Percentiles rank a stretch among this genome's conserved stretches.
phyloP scores from a whole-genome alignment of 2,888 invertebrate species.

The Tanytarsus gracilentus region DNA sequence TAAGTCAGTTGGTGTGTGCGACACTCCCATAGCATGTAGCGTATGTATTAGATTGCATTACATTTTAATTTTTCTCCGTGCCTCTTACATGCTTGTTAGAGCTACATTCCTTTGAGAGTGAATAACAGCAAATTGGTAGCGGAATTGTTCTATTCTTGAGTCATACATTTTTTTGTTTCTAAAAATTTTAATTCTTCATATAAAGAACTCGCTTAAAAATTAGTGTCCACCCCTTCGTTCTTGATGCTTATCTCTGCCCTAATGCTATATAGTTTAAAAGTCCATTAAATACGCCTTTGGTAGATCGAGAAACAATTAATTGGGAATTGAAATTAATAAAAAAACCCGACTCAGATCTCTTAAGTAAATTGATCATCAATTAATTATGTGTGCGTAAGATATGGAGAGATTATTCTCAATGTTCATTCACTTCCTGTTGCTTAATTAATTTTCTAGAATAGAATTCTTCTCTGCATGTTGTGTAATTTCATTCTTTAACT shows the following conservation, averaged over 20 bases:
- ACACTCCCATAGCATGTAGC: constrained; percentile 4
- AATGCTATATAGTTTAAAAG: constrained; percentile 2
- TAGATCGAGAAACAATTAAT: background rate
- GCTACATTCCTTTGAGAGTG: background rate
- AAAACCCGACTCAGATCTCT: background rate
- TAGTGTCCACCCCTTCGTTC: background rate
- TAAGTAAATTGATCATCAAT: constrained; percentile 1
- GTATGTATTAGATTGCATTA: background rate
- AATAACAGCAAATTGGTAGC: too few species aligned
- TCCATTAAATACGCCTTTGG: background rate
- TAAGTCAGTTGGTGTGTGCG: constrained; percentile 1
- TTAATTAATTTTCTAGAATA: constrained; percentile 15
- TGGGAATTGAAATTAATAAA: background rate
- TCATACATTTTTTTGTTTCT: too few species aligned
- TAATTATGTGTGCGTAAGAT: background rate
- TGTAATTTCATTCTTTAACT: too few species aligned
- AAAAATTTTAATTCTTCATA: too few species aligned
- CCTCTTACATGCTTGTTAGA: background rate
- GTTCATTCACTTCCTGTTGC: constrained; percentile 23
- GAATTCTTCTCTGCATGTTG: background rate
- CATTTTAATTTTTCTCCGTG: background rate
- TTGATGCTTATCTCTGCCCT: background rate
- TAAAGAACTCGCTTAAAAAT: too few species aligned
- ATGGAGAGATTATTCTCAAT: constrained; percentile 1
- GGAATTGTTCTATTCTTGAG: too few species aligned